phyloP scores from a whole-genome alignment of 2,113 vertebrate species.

The Trichechus manatus region DNA sequence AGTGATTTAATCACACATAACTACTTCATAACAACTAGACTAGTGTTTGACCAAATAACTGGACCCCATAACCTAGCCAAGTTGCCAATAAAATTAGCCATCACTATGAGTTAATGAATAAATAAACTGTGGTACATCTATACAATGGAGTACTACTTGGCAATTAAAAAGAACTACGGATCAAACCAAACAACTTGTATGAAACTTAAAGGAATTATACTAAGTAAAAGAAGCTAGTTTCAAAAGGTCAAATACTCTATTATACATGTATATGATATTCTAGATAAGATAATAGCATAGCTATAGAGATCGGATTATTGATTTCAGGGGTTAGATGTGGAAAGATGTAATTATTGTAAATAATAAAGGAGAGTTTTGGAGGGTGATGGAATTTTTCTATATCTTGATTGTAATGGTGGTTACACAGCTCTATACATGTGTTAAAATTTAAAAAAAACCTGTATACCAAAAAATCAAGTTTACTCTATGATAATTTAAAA shows the following conservation, averaged over 20 bases:
- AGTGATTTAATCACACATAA: no score
- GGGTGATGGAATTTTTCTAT: neutral
- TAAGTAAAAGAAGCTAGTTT: neutral
- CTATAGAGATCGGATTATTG: neutral
- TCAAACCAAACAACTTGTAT: neutral
- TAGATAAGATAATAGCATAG: neutral
- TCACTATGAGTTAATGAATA: no score
- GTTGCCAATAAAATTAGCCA: no score
- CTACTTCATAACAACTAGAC: no score
- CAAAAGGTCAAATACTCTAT: neutral
- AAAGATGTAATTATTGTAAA: neutral
- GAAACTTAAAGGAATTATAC: no score
- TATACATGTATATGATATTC: neutral
- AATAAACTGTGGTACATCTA: no score
- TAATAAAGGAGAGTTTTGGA: neutral
- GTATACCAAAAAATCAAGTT: neutral
- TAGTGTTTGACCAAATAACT: no score
- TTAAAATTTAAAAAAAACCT: neutral
- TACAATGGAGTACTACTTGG: no score
- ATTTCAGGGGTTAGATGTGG: neutral
- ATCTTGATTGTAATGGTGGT: neutral
- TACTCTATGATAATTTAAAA: neutral
- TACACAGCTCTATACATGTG: no score
- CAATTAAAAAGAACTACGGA: neutral
- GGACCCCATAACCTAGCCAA: no score